These are phyloP conservation scores for Chloroclystis v-ata DNA, from an alignment of 2,888 invertebrate species.

Conservation along the genomic window DNA sequence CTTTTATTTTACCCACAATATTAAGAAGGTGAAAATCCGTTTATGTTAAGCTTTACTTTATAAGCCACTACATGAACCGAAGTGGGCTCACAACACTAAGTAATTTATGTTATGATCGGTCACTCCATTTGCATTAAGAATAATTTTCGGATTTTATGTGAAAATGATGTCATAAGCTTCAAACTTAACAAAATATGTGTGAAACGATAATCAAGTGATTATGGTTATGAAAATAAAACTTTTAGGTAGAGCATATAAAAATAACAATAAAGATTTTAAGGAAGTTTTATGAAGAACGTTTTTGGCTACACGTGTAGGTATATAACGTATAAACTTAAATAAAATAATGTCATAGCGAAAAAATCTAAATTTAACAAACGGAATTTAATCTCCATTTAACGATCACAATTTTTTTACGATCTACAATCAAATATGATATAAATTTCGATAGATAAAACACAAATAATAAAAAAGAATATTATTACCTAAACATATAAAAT, in stretches of 20 bases:
- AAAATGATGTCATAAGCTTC: conserved; percentile 56
- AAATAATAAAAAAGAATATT: neutral
- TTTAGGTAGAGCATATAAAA: too few relatives aligned
- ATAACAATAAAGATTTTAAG: too few relatives aligned
- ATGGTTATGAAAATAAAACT: neutral
- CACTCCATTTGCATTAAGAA: conserved; percentile 64
- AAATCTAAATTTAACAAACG: too few relatives aligned
- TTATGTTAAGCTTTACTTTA: conserved; percentile 26
- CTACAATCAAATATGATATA: too few relatives aligned
- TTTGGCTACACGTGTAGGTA: too few relatives aligned
- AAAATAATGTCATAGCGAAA: too few relatives aligned
- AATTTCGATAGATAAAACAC: neutral
- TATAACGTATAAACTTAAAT: too few relatives aligned
- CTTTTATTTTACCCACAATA: neutral
- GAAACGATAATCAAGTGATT: conserved; percentile 31
- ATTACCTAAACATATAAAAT: neutral
- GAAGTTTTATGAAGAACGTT: too few relatives aligned
- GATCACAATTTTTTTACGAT: too few relatives aligned
- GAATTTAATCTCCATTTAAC: too few relatives aligned
- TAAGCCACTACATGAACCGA: conserved; percentile 37
- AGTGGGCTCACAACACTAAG: conserved; percentile 52
- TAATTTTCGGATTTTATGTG: conserved; percentile 62
- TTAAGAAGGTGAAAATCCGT: neutral
- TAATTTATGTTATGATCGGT: conserved; percentile 64
- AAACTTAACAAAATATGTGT: conserved; percentile 48